These are phyloP conservation scores for Hippocampus kuda DNA, from an alignment of 2,797 vertebrate genomes.

Conservation along the genomic window DNA sequence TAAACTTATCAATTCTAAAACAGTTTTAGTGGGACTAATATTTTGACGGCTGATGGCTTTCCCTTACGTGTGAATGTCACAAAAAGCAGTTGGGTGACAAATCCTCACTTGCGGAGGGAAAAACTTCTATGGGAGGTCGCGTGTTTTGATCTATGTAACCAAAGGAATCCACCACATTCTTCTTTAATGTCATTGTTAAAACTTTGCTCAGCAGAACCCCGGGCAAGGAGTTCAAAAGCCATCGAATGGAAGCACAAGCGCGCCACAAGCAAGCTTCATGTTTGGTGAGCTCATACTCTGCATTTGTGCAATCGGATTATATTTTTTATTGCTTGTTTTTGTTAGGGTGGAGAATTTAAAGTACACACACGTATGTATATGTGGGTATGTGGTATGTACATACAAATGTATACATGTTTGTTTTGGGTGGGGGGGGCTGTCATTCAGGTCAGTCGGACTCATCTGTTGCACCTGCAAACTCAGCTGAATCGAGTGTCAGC, in stretches of 20 bases:
- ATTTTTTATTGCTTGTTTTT: background rate
- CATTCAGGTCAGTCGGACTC: slow-evolving; percentile 42
- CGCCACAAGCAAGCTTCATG: slow-evolving; percentile 43
- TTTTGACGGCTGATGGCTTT: no score
- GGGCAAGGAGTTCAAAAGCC: slow-evolving; percentile 45
- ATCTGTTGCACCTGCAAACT: slow-evolving; percentile 30
- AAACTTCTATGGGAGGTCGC: background rate
- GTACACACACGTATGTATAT: background rate
- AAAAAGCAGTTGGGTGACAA: background rate
- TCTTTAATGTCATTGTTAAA: slow-evolving; percentile 6
- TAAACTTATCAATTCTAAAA: no score
- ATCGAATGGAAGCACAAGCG: slow-evolving; percentile 31
- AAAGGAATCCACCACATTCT: background rate
- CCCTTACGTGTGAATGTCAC: no score
- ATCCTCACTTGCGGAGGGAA: no score
- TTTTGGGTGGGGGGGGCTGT: background rate
- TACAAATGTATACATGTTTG: background rate
- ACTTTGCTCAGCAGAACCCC: slow-evolving; percentile 48
- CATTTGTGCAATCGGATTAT: no score
- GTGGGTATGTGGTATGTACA: no score
- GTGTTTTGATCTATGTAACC: background rate
- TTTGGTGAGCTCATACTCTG: slow-evolving; percentile 54
- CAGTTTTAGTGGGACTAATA: no score
- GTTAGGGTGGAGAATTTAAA: background rate
- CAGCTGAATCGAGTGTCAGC: slow-evolving; percentile 53